A percentile compares a stretch with the other conserved stretches of the same genome.
These are phyloP conservation scores for Myoxocephalus aenaeus DNA, from an alignment of 2,797 vertebrate genomes.

Conservation along the genomic window DNA sequence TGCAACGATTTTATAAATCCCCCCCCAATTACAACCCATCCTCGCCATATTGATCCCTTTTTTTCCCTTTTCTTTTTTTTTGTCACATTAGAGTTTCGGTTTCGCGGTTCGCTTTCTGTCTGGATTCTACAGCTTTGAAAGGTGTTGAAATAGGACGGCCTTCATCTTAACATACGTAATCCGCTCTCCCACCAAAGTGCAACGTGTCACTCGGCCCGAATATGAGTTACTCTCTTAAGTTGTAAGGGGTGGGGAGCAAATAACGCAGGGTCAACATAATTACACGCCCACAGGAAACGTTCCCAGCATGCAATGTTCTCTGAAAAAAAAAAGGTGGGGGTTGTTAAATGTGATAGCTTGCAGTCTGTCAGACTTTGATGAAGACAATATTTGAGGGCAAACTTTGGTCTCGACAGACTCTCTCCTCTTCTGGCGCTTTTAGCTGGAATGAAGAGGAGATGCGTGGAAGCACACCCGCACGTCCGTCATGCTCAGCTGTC, in stretches of 20 bases:
- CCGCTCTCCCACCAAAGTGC: no score
- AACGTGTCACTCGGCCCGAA: background rate
- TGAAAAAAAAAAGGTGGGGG: background rate
- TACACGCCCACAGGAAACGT: background rate
- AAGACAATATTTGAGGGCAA: background rate
- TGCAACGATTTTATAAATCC: background rate
- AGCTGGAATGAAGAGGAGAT: background rate
- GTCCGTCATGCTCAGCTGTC: no score
- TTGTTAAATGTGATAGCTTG: background rate
- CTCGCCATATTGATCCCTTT: background rate
- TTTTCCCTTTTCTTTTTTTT: background rate
- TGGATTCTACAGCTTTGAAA: no score
- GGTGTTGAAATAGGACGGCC: conserved; percentile 39
- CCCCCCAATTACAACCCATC: no score
- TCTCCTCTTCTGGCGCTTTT: background rate
- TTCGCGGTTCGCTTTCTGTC: background rate
- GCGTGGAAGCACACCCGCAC: background rate
- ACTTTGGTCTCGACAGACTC: background rate
- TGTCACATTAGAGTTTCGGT: background rate
- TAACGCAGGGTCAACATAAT: background rate
- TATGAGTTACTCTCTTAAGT: background rate
- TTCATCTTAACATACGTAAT: conserved; percentile 44
- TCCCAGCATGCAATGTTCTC: conserved; percentile 1
- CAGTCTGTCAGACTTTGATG: background rate
- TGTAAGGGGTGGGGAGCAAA: background rate